A percentile compares a stretch with the other conserved stretches of the same genome.
phyloP scores from a whole-genome alignment of 2,888 invertebrate species.

The Nephrocerus scutellatus region DNA sequence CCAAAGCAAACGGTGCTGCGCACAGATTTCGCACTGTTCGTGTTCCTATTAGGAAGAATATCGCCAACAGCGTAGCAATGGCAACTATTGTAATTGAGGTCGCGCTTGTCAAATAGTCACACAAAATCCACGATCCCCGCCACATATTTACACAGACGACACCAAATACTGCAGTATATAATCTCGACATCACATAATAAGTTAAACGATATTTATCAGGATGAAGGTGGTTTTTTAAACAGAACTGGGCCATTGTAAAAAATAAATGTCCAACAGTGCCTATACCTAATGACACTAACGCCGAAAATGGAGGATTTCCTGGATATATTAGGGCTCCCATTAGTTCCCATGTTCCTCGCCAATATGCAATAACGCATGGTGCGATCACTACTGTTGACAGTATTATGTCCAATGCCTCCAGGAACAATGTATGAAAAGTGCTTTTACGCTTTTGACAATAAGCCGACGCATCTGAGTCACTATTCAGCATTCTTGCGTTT shows the following conservation, averaged over 20 bases:
- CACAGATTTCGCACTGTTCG: constrained; percentile 70
- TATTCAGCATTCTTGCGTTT: too few species aligned
- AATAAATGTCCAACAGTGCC: constrained; percentile 64
- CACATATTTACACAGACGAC: constrained; percentile 80
- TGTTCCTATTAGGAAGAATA: constrained; percentile 61
- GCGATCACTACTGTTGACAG: constrained; percentile 68
- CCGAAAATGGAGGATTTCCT: constrained; percentile 54
- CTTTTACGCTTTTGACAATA: too few species aligned
- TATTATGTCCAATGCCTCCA: constrained; percentile 63
- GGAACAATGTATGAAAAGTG: too few species aligned
- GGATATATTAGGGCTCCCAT: constrained; percentile 68
- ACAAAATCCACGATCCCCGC: constrained; percentile 71
- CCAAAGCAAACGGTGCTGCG: constrained; percentile 74
- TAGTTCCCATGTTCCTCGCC: constrained; percentile 80
- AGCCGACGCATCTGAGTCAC: too few species aligned
- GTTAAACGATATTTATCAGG: constrained; percentile 63
- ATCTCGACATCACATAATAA: constrained; percentile 63
- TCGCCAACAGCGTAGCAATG: constrained; percentile 59
- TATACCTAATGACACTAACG: constrained; percentile 60
- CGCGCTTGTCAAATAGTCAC: constrained; percentile 64
- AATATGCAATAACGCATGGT: constrained; percentile 76
- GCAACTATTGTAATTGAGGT: constrained; percentile 51
- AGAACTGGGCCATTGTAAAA: constrained; percentile 62
- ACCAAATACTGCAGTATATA: constrained; percentile 69
- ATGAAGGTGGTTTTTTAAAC: constrained; percentile 54